These are phyloP conservation scores for Lordiphosa mommai DNA, from an alignment of 1,140 invertebrate genomes.

Conservation along the genomic window DNA sequence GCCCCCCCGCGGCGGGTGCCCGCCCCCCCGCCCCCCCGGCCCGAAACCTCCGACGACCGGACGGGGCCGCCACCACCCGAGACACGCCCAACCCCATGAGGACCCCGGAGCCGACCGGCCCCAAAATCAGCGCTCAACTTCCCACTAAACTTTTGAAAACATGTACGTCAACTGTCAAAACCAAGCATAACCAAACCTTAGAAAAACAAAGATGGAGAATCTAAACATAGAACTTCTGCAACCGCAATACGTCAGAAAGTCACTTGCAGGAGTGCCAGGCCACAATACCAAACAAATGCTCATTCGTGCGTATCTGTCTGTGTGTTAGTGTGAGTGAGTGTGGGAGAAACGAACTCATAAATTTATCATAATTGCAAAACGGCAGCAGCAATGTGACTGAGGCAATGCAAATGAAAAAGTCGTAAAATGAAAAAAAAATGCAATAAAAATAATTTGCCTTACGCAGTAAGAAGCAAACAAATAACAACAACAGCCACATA, in stretches of 20 bases:
- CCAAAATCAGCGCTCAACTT: too few species aligned
- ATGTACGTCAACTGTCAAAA: too few species aligned
- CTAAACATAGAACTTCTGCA: constrained; percentile 9
- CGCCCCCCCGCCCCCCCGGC: too few species aligned
- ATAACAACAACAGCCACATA: constrained; percentile 8
- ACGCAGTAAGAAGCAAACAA: constrained; percentile 24
- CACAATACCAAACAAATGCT: constrained; percentile 6
- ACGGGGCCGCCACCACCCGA: too few species aligned
- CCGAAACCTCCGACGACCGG: too few species aligned
- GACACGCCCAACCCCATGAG: too few species aligned
- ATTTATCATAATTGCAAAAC: constrained; percentile 72
- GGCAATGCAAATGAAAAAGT: constrained; percentile 43
- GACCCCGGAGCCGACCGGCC: too few species aligned
- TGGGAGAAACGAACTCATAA: constrained; percentile 77
- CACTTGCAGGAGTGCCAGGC: constrained; percentile 51
- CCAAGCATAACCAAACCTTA: too few species aligned
- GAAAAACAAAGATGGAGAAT: too few species aligned
- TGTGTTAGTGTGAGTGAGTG: constrained; percentile 19
- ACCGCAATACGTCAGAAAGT: constrained; percentile 59
- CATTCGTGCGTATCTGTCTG: constrained; percentile 18
- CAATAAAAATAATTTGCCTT: constrained; percentile 62
- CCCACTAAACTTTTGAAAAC: too few species aligned
- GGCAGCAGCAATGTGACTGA: constrained; percentile 62
- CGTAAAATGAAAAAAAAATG: constrained; percentile 50
- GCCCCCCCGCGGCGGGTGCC: too few species aligned